Evolutionary conservation across 2,113 vertebrate genomes (phyloP).

Genomic region (Glareola pratincola): DNA sequence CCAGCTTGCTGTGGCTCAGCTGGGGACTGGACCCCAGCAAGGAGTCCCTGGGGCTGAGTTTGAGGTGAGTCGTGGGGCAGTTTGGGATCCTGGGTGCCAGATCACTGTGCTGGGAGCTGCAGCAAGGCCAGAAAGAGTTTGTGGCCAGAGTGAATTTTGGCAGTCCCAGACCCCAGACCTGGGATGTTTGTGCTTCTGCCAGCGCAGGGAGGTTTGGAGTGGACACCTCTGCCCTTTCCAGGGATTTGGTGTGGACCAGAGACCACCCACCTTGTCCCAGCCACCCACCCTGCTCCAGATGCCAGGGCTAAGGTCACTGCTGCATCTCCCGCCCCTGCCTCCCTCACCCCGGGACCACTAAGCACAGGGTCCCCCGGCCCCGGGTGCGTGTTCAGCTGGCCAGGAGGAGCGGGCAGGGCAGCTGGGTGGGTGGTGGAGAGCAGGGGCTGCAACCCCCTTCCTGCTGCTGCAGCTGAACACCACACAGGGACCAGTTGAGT

Average conservation of each 20-base stretch:
- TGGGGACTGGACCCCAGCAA: not conserved
- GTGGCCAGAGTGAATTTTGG: not conserved
- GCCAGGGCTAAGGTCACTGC: not conserved
- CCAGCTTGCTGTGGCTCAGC: not conserved
- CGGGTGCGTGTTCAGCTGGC: conserved; percentile 16
- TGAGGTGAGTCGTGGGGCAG: not conserved
- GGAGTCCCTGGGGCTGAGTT: not conserved
- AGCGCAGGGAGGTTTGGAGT: not conserved
- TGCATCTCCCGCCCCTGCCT: not conserved
- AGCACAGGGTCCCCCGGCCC: fast-evolving
- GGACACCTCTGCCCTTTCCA: not conserved
- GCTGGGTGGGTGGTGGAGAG: not conserved
- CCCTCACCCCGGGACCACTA: not conserved
- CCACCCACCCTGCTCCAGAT: not conserved
- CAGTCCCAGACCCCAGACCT: not conserved
- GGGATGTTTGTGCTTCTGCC: not conserved
- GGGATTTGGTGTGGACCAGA: not conserved
- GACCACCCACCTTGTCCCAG: conserved; percentile 1
- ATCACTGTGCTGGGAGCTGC: not conserved
- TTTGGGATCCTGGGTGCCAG: not conserved
- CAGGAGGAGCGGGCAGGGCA: not conserved
- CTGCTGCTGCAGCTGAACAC: conserved; percentile 3
- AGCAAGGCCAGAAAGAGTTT: not conserved
- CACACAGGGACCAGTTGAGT: not conserved
- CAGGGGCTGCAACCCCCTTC: not conserved